phyloP scores from a whole-genome alignment of 2,888 invertebrate species.

The Tanytarsus gracilentus region DNA sequence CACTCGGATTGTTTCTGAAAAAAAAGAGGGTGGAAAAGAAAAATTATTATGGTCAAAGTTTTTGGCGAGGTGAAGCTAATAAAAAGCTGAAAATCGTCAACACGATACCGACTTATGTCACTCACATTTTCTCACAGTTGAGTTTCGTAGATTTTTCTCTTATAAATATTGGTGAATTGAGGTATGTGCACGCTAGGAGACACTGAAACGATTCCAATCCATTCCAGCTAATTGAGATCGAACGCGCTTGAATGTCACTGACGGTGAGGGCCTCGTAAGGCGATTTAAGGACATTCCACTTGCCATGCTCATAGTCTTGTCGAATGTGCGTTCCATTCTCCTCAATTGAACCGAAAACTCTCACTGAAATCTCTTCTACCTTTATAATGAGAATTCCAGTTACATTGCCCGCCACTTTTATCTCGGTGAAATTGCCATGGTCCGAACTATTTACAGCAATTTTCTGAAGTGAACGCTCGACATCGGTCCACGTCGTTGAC shows the following conservation, averaged over 20 bases:
- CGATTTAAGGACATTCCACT: constrained; percentile 41
- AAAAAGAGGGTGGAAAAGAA: background rate
- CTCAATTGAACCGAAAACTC: constrained; percentile 39
- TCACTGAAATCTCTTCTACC: constrained; percentile 37
- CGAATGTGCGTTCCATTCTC: constrained; percentile 36
- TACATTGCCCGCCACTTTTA: constrained; percentile 39
- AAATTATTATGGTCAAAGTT: background rate
- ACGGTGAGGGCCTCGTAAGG: background rate
- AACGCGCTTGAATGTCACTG: constrained; percentile 36
- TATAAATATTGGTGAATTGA: constrained; percentile 28
- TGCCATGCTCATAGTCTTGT: constrained; percentile 41
- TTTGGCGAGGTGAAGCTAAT: background rate
- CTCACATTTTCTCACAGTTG: constrained; percentile 33
- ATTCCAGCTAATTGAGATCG: constrained; percentile 35
- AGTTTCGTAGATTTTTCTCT: constrained; percentile 29
- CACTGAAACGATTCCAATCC: constrained; percentile 30
- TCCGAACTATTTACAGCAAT: constrained; percentile 28
- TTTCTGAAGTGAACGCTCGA: constrained; percentile 31
- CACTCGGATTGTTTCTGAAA: constrained; percentile 5
- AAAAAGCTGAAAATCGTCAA: background rate
- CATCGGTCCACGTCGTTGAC: constrained; percentile 30
- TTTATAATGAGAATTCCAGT: constrained; percentile 40
- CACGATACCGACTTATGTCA: constrained; percentile 31
- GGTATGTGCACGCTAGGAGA: constrained; percentile 30
- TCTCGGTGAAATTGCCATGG: constrained; percentile 32